Evolutionary conservation across 2,797 vertebrate species (phyloP), one percentile per base, ranked within the genome.

Genomic region (Macroramphosus scolopax): DNA sequence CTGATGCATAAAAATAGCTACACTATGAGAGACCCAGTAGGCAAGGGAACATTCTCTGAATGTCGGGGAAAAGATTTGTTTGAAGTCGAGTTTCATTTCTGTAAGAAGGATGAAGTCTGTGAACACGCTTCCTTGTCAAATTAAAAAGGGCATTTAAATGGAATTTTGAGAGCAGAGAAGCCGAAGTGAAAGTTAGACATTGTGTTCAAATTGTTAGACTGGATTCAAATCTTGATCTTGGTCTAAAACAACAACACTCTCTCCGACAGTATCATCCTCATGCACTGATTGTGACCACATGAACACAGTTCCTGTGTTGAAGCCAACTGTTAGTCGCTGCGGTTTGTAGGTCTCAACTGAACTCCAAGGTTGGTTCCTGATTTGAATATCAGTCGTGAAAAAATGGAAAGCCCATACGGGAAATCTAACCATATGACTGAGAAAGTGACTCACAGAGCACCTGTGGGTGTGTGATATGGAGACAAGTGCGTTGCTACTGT

Each of bases 371-470:
- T 35, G 10, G 26, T 35, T 60, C 25, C 34, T 17, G 31, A 60
- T 58, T 43, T 69, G 31, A 64, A 45, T 12, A 16, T 17, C 3
- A 18, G 18, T 2, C 18, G 26, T 6, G 7, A 33, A 31, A 16
- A 17, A 9, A 24, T 12, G 7, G 14, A 47, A 25, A 31, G 8
- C 6, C 1, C 5, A 14, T 7, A 60, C 52, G 63, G 63, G 73
- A 78, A 69, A 35, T 58, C 12, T 17, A 16, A 28, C 16, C 17
- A 4, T 29, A 33, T 26, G 81, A 69, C 52, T 38, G 71, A 64
- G 51, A 68, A 35, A 36, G 2, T 58, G 66, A 78, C 48, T 78
- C 63, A 67, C 6, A 2, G 8, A 42, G 33, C 53, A 70, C 32
- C 45, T 63, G 57, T 51, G 53, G 50, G 52, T 5, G 44, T 3